These are phyloP conservation scores for Ormyrus pomaceus DNA, from an alignment of 2,888 invertebrate genomes.

Conservation along the genomic window DNA sequence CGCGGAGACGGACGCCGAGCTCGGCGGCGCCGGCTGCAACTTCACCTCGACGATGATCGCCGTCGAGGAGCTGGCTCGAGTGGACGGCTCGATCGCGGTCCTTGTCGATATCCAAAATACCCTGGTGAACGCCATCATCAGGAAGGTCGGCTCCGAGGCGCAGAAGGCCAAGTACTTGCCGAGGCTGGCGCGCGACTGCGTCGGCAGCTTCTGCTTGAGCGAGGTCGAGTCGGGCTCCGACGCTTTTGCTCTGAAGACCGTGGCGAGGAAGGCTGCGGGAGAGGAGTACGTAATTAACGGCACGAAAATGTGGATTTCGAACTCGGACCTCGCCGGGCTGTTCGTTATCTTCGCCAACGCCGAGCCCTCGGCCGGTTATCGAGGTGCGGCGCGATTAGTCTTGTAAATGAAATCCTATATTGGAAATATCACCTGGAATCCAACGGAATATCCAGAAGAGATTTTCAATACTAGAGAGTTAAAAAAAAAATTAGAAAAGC, in stretches of 20 bases:
- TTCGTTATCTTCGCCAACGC: slow-evolving; percentile 94
- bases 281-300: slow-evolving; percentile 90
- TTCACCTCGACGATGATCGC: slow-evolving; percentile 94
- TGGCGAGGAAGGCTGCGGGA: slow-evolving; percentile 89
- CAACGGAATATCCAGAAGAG: not conserved
- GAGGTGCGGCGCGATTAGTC: slow-evolving; percentile 65
- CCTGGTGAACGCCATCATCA: slow-evolving; percentile 89
- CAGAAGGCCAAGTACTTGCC: slow-evolving; percentile 95
- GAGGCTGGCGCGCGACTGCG: slow-evolving; percentile 87
- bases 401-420: not conserved
- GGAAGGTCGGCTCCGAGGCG: slow-evolving; percentile 83
- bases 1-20: slow-evolving; percentile 90
- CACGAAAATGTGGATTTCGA: slow-evolving; percentile 99
- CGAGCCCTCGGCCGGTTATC: slow-evolving; percentile 93
- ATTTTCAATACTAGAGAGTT: not conserved
- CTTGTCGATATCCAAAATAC: slow-evolving; percentile 97
- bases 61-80: slow-evolving; percentile 95
- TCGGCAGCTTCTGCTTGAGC: slow-evolving; percentile 94
- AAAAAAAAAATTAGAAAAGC: no score
- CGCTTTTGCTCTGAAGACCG: slow-evolving; percentile 95
- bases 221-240: slow-evolving; percentile 95
- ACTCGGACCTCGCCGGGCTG: slow-evolving; percentile 93
- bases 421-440: not conserved
- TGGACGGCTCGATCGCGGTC: slow-evolving; percentile 92
- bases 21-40: slow-evolving; percentile 91